Evolutionary conservation across 2,797 vertebrate genomes (phyloP).

Genomic region (Peromyscus attwateri): DNA sequence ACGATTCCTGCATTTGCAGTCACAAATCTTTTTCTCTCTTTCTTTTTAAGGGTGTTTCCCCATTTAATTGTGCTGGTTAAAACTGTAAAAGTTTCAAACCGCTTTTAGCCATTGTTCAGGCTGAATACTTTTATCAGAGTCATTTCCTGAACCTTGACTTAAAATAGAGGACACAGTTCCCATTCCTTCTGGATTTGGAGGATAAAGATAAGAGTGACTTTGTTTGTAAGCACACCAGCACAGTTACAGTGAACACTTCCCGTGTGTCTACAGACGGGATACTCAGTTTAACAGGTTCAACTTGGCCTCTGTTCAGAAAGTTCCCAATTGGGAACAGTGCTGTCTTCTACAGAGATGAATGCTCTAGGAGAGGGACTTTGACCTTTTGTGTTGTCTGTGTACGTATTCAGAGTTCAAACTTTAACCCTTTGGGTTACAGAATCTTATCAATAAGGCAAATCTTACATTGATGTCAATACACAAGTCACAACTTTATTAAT

Average conservation of each 20-base stretch:
- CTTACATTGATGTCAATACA: conserved; percentile 8
- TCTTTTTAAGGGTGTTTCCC: neutral
- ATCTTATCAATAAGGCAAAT: conserved; percentile 16
- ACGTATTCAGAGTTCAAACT: neutral
- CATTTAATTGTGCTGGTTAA: conserved; percentile 64
- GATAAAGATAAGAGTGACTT: conserved; percentile 61
- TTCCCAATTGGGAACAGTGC: neutral
- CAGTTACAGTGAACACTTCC: conserved; percentile 48
- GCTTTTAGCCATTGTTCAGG: conserved; percentile 82
- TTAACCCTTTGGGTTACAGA: neutral
- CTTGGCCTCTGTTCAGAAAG: neutral
- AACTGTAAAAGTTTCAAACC: conserved; percentile 68
- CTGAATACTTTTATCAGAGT: conserved; percentile 80
- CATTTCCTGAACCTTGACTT: conserved; percentile 81
- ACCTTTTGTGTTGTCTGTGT: neutral
- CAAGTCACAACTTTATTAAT: neutral
- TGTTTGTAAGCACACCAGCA: conserved; percentile 59
- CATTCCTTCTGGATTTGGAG: conserved; percentile 63
- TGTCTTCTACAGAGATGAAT: neutral
- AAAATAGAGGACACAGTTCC: conserved; percentile 71
- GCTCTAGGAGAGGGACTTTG: conserved; percentile 18
- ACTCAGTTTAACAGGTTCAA: neutral
- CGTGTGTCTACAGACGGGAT: neutral
- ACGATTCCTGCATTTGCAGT: neutral
- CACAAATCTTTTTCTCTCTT: neutral